Evolutionary conservation across 2,888 invertebrate species (phyloP).

Genomic region (Melanostoma scalare): DNA sequence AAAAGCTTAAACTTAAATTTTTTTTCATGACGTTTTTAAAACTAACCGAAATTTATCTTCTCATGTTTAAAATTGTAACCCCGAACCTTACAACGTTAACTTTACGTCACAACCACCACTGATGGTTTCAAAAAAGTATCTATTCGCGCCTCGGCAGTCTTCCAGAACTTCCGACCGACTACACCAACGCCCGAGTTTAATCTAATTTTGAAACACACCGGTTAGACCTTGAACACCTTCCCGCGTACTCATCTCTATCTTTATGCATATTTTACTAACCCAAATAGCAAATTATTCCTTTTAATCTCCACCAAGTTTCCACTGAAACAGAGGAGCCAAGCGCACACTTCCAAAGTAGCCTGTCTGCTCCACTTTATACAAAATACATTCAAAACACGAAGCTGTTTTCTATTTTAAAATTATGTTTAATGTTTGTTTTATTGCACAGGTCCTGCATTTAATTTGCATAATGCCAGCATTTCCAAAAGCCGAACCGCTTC

Average conservation of each 20-base stretch:
- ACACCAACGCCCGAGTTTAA: no score
- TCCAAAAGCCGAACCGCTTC: conserved; percentile 56
- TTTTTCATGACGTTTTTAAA: no score
- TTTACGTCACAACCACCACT: no score
- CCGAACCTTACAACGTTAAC: no score
- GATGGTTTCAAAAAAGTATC: no score
- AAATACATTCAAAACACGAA: conserved; percentile 11
- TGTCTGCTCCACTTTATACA: background rate
- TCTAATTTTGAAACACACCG: conserved; percentile 7
- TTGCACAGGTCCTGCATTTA: conserved; percentile 69
- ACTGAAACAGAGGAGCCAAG: background rate
- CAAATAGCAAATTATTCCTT: conserved; percentile 60
- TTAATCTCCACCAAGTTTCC: conserved; percentile 30
- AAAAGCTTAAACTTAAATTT: no score
- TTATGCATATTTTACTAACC: conserved; percentile 52
- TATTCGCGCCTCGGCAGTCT: no score
- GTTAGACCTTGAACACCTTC: conserved; percentile 1
- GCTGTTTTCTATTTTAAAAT: conserved; percentile 62
- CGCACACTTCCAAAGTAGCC: conserved; percentile 25
- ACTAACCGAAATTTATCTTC: no score
- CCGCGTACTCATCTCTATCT: background rate
- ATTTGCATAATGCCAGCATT: conserved; percentile 68
- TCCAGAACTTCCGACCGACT: no score
- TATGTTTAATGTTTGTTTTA: conserved; percentile 70
- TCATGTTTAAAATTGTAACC: no score